A percentile compares a stretch with the other conserved stretches of the same genome.
Evolutionary conservation across 1,140 invertebrate species (phyloP).

Genomic region (Dendroctonus valens): DNA sequence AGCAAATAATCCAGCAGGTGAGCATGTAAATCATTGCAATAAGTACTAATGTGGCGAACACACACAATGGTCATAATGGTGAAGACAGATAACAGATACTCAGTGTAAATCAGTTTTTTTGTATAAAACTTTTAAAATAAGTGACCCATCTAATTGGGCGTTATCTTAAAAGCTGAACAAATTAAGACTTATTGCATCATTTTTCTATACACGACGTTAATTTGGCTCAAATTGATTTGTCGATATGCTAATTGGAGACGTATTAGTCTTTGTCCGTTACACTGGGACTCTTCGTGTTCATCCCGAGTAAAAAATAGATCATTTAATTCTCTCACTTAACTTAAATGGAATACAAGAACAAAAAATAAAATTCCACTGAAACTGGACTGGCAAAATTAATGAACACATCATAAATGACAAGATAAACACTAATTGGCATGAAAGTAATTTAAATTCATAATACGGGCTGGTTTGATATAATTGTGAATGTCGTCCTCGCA

Average conservation of each 20-base stretch:
- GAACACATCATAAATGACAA: conserved; percentile 33
- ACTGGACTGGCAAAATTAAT: conserved; percentile 24
- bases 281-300: conserved; percentile 1
- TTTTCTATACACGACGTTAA: too few species aligned
- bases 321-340: conserved; percentile 27
- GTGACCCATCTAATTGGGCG: too few species aligned
- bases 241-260: conserved; percentile 8
- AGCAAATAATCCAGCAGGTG: too few species aligned
- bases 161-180: too few species aligned
- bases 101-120: too few species aligned
- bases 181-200: too few species aligned
- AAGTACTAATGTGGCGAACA: too few species aligned
- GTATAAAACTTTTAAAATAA: too few species aligned
- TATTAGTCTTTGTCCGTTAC: conserved; percentile 7
- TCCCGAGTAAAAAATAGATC: conserved; percentile 13
- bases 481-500: conserved; percentile 10
- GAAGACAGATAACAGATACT: too few species aligned
- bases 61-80: too few species aligned
- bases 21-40: too few species aligned
- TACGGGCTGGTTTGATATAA: conserved; percentile 17
- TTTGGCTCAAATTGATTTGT: conserved; percentile 6
- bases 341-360: conserved; percentile 26
- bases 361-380: conserved; percentile 26
- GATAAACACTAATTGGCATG: conserved; percentile 32
- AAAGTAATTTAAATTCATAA: conserved; percentile 31